Evolutionary conservation across 2,797 vertebrate species (phyloP).

Genomic region (Selene dorsalis): DNA sequence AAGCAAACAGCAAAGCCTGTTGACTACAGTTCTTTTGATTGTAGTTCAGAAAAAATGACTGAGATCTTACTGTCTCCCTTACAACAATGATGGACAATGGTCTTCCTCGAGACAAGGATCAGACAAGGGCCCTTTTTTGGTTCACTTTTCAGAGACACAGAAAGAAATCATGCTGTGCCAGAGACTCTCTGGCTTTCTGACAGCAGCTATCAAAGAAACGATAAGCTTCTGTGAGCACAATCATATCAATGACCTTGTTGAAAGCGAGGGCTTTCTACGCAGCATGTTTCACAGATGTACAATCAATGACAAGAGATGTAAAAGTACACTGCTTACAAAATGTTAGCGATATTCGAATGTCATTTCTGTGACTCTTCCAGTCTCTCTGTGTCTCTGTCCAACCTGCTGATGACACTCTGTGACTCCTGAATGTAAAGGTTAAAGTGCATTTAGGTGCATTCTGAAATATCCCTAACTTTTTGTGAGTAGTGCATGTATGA

Average conservation of each 20-base stretch:
- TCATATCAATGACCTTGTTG: constrained; percentile 74
- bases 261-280: constrained; percentile 32
- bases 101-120: constrained; percentile 9
- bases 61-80: not conserved
- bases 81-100: not conserved
- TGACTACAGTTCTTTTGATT: not conserved
- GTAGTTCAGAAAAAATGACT: not conserved
- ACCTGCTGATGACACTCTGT: too few relatives aligned
- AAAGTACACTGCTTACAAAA: too few relatives aligned
- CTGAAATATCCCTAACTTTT: too few relatives aligned
- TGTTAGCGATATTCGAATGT: too few relatives aligned
- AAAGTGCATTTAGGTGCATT: too few relatives aligned
- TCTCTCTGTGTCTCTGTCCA: too few relatives aligned
- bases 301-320: constrained; percentile 41
- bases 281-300: constrained; percentile 39
- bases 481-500: too few relatives aligned
- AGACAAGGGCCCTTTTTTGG: constrained; percentile 15
- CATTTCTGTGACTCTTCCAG: too few relatives aligned
- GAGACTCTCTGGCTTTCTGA: constrained; percentile 37
- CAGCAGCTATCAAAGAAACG: constrained; percentile 57
- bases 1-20: not conserved
- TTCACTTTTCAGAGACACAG: constrained; percentile 20
- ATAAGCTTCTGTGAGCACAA: constrained; percentile 55
- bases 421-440: too few relatives aligned
- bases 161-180: constrained; percentile 30